Conservation (phyloP, 1,140 invertebrate genomes). For the Heliconius congener region DNA sequence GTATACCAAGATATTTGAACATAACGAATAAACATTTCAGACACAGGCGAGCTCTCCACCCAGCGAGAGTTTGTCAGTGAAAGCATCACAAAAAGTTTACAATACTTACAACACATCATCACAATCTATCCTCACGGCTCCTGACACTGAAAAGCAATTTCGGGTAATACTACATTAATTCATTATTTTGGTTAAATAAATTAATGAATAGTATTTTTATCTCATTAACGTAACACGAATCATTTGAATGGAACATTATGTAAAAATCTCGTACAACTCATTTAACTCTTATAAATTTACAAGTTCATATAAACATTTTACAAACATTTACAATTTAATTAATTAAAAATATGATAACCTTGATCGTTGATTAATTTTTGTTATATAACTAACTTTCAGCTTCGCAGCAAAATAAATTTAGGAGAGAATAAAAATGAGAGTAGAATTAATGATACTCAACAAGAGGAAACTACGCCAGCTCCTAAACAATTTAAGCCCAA, state of each 20-base stretch:
- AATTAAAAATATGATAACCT: background rate
- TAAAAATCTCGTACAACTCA: too few species aligned
- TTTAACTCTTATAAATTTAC: too few species aligned
- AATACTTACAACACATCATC: conserved; percentile 62
- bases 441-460: conserved; percentile 48
- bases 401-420: conserved; percentile 49
- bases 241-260: too few species aligned
- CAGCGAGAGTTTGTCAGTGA: conserved; percentile 76
- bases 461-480: conserved; percentile 37
- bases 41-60: conserved; percentile 71
- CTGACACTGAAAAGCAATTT: conserved; percentile 63
- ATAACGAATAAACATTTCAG: conserved; percentile 60
- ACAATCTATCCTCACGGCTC: conserved; percentile 59
- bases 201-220: background rate
- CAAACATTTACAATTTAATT: background rate
- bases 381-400: conserved; percentile 46
- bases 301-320: background rate
- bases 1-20: conserved; percentile 1
- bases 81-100: conserved; percentile 76
- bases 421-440: conserved; percentile 44
- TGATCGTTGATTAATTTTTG: conserved; percentile 14
- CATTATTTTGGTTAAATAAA: background rate
- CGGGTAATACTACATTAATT: conserved; percentile 58
- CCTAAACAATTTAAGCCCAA: conserved; percentile 45
- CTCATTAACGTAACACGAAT: too few species aligned